Base-by-base conservation (phyloP, 2,888 invertebrate species). In the Pegoplata infirma region DNA sequence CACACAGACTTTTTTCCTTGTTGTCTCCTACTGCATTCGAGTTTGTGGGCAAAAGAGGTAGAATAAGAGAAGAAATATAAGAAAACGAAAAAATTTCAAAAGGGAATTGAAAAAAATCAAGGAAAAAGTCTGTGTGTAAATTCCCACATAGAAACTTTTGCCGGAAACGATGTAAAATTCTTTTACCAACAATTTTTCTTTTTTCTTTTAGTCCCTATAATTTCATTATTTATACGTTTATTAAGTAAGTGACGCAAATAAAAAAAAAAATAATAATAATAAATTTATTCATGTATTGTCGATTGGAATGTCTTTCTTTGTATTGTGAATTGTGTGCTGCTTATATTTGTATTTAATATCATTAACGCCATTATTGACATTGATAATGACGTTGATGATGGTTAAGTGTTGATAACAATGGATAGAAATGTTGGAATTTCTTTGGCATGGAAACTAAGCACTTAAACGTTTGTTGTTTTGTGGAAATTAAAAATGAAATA, bases 291-390 rank as follows among this genome's bases (percentile, higher is more conserved):
- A 58, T 49, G n/a, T n/a, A 17, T 32, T 55, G 46, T 19, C 6
- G 17, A 53, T 66, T 53, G 40, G 40, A 51, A n/a, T 40, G 44
- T 40, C 16, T 44, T 67, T 46, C 14, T 28, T 58, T 10, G 16
- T 17, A 23, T 32, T 40, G 17, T 14, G 51, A 44, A 32, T 44
- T 14, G 23, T 69, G 3, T 44, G 23, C 28, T 44, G 16, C 3
- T 49, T 64, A 14, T 49, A 21, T 51, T 73, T 58, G 28, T 58
- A 40, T 66, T 51, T 32, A 66, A 66, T 51, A 59, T 66, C 21
- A 66, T 73, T 66, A 66, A 73, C 51, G 73, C 7, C 66, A 73
- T 51, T 66, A 66, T 59, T 49, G 64, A 58, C 73, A 58, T 28
- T 73, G 56, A 73, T 58, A 66, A 49, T 63, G 71, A 72, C 63